Evolutionary conservation across 2,797 vertebrate genomes (phyloP).

Genomic region (Monodelphis domestica): DNA sequence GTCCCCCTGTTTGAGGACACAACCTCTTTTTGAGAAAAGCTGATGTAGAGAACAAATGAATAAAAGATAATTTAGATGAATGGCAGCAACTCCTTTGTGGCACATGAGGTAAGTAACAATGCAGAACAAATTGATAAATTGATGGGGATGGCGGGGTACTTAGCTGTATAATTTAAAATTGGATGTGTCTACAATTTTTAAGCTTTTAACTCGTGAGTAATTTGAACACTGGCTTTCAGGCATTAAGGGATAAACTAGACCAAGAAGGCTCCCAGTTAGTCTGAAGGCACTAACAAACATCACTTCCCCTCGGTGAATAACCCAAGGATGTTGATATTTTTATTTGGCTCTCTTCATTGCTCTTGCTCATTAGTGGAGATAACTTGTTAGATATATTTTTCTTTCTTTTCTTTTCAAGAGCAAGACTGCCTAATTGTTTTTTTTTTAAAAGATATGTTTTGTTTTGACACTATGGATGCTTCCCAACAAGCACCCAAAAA

Average conservation of each 20-base stretch:
- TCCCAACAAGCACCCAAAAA: background rate
- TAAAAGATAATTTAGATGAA: constrained; percentile 47
- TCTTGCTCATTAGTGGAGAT: background rate
- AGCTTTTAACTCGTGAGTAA: constrained; percentile 44
- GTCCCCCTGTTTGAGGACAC: constrained; percentile 22
- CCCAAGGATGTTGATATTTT: background rate
- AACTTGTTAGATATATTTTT: background rate
- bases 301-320: constrained; percentile 13
- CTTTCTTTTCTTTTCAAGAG: background rate
- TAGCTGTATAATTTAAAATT: background rate
- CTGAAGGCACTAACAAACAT: constrained; percentile 26
- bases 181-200: background rate
- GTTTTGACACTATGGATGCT: background rate
- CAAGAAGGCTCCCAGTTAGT: constrained; percentile 19
- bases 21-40: background rate
- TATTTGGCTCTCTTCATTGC: constrained; percentile 16
- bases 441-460: background rate
- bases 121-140: constrained; percentile 59
- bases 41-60: constrained; percentile 43
- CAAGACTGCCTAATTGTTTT: background rate
- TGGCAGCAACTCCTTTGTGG: constrained; percentile 41
- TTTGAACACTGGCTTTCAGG: constrained; percentile 11
- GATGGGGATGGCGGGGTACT: constrained; percentile 6
- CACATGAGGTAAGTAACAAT: constrained; percentile 54
- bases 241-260: background rate